phyloP scores from a whole-genome alignment of 2,888 invertebrate species.

The Argyresthia goedartella region DNA sequence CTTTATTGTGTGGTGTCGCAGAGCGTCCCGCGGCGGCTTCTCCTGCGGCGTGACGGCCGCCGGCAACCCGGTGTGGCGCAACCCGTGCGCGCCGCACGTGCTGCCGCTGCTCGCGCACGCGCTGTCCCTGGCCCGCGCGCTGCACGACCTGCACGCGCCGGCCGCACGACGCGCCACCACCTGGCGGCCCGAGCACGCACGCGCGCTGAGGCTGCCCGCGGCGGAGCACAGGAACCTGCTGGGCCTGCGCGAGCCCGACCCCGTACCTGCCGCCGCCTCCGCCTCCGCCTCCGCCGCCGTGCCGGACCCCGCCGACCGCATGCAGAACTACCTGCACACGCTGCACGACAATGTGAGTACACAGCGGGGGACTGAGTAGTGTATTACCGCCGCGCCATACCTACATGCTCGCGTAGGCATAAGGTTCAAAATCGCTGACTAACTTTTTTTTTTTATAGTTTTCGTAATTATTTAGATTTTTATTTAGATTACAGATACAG shows the following conservation, averaged over 20 bases:
- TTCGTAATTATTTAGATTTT: no score
- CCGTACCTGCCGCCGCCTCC: slow-evolving; percentile 50
- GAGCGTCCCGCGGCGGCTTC: slow-evolving; percentile 88
- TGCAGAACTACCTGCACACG: slow-evolving; percentile 86
- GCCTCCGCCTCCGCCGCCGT: no score
- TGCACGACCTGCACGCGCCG: slow-evolving; percentile 85
- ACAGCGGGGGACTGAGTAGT: no score
- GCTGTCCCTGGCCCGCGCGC: slow-evolving; percentile 77
- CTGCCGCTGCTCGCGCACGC: slow-evolving; percentile 80
- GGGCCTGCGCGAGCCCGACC: slow-evolving; percentile 68
- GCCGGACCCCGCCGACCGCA: slow-evolving; percentile 83
- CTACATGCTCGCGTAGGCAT: no score
- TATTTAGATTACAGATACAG: no score
- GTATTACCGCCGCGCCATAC: no score
- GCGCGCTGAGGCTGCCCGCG: slow-evolving; percentile 79
- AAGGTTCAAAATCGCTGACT: no score
- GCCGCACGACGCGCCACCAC: slow-evolving; percentile 72
- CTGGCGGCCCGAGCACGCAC: slow-evolving; percentile 77
- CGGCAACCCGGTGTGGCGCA: slow-evolving; percentile 86
- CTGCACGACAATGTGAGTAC: slow-evolving; percentile 76
- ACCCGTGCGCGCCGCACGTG: slow-evolving; percentile 88
- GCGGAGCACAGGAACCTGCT: slow-evolving; percentile 83
- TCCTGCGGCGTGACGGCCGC: slow-evolving; percentile 80
- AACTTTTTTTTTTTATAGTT: no score
- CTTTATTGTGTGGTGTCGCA: slow-evolving; percentile 16